Conservation (phyloP, 30 jellyfish, hydroid and myxozoan genomes). For the Aurelia coerulea region DNA sequence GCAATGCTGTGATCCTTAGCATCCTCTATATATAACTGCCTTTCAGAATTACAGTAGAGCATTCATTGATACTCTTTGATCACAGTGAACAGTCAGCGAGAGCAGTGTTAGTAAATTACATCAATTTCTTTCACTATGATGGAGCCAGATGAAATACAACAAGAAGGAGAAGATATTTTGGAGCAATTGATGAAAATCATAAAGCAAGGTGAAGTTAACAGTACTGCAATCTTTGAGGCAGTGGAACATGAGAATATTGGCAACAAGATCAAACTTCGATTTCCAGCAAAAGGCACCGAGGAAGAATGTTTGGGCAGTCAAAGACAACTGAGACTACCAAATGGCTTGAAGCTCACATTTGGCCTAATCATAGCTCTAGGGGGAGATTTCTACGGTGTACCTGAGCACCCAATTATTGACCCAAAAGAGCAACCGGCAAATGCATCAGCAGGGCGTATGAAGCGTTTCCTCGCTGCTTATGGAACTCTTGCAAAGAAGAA, state of each 20-base stretch:
- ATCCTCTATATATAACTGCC: no score
- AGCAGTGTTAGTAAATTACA: no score
- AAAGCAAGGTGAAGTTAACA: neutral
- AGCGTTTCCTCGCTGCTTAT: constrained; percentile 14
- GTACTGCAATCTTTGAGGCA: neutral
- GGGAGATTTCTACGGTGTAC: constrained; percentile 33
- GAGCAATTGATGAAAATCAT: neutral
- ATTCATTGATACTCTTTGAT: no score
- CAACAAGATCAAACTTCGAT: neutral
- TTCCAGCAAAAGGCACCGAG: neutral
- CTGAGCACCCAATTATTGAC: constrained; percentile 4
- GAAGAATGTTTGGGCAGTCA: neutral
- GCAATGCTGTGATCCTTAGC: no score
- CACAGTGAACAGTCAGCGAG: no score
- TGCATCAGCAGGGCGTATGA: neutral
- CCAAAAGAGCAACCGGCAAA: neutral
- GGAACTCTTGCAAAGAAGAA: neutral
- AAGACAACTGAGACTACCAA: neutral
- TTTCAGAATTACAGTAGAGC: no score
- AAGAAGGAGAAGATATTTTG: neutral
- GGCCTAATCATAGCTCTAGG: constrained; percentile 31
- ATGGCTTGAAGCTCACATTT: constrained; percentile 30
- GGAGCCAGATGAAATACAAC: neutral
- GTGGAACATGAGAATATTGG: constrained; percentile 10
- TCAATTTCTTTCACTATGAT: neutral